phyloP scores from a whole-genome alignment of 2,888 invertebrate genomes.

The Archips crataeganus region DNA sequence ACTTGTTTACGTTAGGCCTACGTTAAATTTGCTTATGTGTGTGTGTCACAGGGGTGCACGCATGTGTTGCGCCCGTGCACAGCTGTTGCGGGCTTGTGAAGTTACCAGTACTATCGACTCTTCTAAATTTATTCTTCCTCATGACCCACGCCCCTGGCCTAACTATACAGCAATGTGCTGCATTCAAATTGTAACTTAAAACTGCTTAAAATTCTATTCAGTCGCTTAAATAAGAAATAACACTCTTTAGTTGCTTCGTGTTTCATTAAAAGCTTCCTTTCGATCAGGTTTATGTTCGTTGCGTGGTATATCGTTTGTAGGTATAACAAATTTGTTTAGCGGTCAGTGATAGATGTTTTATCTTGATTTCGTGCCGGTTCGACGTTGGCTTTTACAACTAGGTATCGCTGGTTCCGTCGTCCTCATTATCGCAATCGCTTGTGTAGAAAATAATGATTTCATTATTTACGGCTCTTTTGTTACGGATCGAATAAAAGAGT shows the following conservation, averaged over 20 bases:
- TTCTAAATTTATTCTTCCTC: constrained; percentile 84
- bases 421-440: constrained; percentile 63
- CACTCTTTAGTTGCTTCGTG: constrained; percentile 25
- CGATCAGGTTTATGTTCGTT: constrained; percentile 11
- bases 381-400: constrained; percentile 47
- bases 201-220: constrained; percentile 70
- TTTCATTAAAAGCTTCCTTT: constrained; percentile 24
- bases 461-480: constrained; percentile 82
- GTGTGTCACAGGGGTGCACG: constrained; percentile 74
- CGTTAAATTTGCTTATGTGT: constrained; percentile 60
- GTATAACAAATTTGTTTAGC: constrained; percentile 10
- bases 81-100: constrained; percentile 82
- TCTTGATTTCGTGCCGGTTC: constrained; percentile 46
- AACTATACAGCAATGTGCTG: constrained; percentile 55
- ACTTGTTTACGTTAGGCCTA: constrained; percentile 79
- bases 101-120: constrained; percentile 70
- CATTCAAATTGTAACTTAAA: constrained; percentile 60
- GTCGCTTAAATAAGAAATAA: constrained; percentile 60
- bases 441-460: constrained; percentile 75
- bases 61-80: constrained; percentile 78
- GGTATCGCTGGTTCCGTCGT: constrained; percentile 57
- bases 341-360: constrained; percentile 32
- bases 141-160: constrained; percentile 74
- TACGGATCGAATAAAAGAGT: constrained; percentile 73
- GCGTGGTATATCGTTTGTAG: background rate